Conservation (phyloP, 2,888 invertebrate genomes). For the Erynnis tages region DNA sequence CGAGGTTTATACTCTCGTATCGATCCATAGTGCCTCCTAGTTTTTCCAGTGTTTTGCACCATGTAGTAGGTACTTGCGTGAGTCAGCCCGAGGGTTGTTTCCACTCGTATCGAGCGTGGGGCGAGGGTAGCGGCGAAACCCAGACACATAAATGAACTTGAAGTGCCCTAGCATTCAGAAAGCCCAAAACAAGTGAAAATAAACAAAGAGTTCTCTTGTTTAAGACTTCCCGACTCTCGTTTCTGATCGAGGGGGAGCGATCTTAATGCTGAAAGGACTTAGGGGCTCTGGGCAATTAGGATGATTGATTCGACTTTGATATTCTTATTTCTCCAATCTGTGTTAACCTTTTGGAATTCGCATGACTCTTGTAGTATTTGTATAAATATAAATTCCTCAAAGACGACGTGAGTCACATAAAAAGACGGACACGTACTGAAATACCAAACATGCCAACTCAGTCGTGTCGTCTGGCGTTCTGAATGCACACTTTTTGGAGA, state of each 20-base stretch:
- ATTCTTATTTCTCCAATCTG: too few species aligned
- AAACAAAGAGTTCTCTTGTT: background rate
- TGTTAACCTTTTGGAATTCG: too few species aligned
- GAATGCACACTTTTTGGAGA: too few species aligned
- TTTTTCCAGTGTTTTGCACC: background rate
- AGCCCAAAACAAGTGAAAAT: slow-evolving; percentile 1
- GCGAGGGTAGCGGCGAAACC: slow-evolving; percentile 12
- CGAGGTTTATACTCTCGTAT: background rate
- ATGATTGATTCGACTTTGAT: too few species aligned
- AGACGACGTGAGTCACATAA: background rate
- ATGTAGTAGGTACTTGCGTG: slow-evolving; percentile 4
- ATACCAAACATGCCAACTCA: background rate
- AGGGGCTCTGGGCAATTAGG: too few species aligned
- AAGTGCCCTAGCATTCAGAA: slow-evolving; percentile 14
- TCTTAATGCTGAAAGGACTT: too few species aligned
- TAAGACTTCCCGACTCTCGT: too few species aligned
- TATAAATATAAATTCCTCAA: background rate
- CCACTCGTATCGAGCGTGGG: slow-evolving; percentile 12
- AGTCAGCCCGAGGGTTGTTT: slow-evolving; percentile 12
- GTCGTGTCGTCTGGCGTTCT: too few species aligned
- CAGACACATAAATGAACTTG: slow-evolving; percentile 22
- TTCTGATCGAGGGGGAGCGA: too few species aligned
- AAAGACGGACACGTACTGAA: background rate
- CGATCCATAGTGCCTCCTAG: background rate
- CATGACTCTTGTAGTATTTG: too few species aligned